These are phyloP conservation scores for Palythoa grandiflora DNA, from an alignment of 92 coral and sea anemone species.

Conservation along the genomic window DNA sequence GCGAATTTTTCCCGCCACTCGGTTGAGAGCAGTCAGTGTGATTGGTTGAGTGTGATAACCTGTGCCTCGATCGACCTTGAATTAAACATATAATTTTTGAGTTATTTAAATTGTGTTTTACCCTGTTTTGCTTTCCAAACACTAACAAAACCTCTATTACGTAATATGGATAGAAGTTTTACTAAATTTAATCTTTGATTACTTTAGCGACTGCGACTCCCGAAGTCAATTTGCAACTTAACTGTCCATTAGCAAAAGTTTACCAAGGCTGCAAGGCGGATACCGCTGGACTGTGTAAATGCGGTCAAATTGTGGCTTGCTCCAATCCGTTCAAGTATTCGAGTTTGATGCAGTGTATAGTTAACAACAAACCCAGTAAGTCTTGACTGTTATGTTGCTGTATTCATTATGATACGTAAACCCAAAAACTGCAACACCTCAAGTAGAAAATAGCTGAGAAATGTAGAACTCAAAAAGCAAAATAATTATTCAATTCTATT, in stretches of 20 bases:
- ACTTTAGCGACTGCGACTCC: conserved; percentile 15
- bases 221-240: conserved; percentile 10
- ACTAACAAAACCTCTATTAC: too few species aligned
- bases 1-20: too few species aligned
- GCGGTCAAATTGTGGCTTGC: conserved; percentile 25
- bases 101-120: too few species aligned
- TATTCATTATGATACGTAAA: too few species aligned
- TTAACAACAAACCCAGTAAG: conserved; percentile 35
- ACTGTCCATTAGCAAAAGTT: conserved; percentile 30
- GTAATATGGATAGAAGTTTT: not conserved
- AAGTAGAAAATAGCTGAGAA: too few species aligned
- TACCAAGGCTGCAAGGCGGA: conserved; percentile 35
- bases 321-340: conserved; percentile 42
- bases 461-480: too few species aligned
- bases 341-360: conserved; percentile 33
- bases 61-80: not conserved
- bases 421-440: too few species aligned
- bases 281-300: conserved; percentile 30
- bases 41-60: not conserved
- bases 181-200: not conserved
- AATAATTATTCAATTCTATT: too few species aligned
- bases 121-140: too few species aligned
- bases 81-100: too few species aligned
- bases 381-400: too few species aligned
- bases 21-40: not conserved